Conservation (phyloP, 2,113 vertebrate genomes). For the Pelvicachromis taeniatus region DNA sequence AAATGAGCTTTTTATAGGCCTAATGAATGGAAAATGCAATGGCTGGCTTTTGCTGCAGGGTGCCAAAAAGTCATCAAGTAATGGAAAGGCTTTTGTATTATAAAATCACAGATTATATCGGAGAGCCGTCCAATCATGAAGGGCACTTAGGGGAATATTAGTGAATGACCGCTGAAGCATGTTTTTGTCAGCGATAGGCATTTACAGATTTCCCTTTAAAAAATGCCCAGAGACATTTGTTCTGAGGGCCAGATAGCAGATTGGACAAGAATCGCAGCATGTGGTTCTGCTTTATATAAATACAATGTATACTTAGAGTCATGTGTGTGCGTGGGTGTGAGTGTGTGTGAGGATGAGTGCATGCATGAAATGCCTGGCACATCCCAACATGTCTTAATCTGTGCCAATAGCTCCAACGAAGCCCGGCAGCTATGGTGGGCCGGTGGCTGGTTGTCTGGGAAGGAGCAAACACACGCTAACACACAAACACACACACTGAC, state of each 20-base stretch:
- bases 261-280: background rate
- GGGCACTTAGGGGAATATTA: background rate
- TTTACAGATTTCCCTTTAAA: background rate
- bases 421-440: constrained; percentile 28
- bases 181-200: background rate
- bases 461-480: constrained; percentile 5
- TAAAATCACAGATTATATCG: constrained; percentile 38
- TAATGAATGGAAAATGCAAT: constrained; percentile 30
- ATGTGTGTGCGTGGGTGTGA: background rate
- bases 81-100: constrained; percentile 22
- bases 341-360: background rate
- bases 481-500: constrained; percentile 29
- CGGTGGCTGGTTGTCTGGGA: constrained; percentile 24
- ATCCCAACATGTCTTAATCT: constrained; percentile 15
- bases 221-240: background rate
- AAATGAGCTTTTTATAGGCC: constrained; percentile 36
- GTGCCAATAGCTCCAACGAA: constrained; percentile 30
- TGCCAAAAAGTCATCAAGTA: constrained; percentile 1
- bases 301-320: background rate
- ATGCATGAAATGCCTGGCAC: constrained; percentile 17
- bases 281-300: background rate
- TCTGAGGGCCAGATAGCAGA: background rate
- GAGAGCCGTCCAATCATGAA: constrained; percentile 4
- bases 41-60: constrained; percentile 21
- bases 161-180: background rate